Evolutionary conservation across 2,797 vertebrate genomes (phyloP).

Genomic region (Manis pentadactyla): DNA sequence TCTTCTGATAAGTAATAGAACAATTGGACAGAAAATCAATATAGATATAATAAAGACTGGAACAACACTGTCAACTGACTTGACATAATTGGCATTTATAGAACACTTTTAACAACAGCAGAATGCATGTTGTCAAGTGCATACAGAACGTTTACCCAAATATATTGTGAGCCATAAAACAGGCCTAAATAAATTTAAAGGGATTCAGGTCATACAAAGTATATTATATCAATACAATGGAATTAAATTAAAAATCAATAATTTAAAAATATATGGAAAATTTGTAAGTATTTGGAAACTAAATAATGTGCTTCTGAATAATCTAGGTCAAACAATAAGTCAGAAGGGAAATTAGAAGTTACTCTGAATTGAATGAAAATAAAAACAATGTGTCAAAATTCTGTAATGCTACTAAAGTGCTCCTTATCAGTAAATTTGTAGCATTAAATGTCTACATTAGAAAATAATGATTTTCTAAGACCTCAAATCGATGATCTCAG

Average conservation of each 20-base stretch:
- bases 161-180: neutral
- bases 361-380: neutral
- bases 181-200: neutral
- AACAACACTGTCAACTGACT: neutral
- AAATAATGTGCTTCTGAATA: neutral
- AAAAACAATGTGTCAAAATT: neutral
- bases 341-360: neutral
- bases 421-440: neutral
- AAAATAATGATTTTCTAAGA: neutral
- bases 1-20: neutral
- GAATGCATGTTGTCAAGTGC: neutral
- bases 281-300: constrained; percentile 16
- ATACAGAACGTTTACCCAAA: neutral
- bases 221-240: neutral
- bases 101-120: neutral
- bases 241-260: constrained; percentile 1
- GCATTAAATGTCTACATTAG: neutral
- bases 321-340: neutral
- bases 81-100: neutral
- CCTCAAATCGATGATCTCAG: neutral
- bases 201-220: neutral
- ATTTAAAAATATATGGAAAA: neutral
- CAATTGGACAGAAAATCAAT: neutral
- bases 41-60: neutral
- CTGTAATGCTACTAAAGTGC: neutral